Conservation (phyloP, 37 sponge, comb jelly and placozoan species). For the Oopsacas minuta region DNA sequence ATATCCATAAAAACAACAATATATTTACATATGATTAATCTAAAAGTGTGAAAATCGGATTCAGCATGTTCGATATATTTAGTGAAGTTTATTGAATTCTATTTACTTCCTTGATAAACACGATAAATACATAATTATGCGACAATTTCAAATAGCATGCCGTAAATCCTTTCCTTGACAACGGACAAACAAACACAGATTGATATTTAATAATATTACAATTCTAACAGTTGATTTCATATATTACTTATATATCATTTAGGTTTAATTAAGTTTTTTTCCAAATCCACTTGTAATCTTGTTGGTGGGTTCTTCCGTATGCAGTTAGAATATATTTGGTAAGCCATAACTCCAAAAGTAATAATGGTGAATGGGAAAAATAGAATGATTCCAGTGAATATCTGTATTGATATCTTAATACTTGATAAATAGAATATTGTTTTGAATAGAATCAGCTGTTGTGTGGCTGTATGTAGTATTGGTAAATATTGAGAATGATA, state of each 20-base stretch:
- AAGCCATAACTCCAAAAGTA: not conserved
- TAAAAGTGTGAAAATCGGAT: no score
- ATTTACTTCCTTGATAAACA: no score
- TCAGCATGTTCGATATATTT: no score
- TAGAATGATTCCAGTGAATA: not conserved
- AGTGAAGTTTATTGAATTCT: no score
- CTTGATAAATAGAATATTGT: not conserved
- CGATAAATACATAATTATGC: no score
- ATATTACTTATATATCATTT: not conserved
- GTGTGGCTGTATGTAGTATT: not conserved
- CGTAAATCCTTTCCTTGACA: no score
- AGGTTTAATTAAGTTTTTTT: not conserved
- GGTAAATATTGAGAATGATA: not conserved
- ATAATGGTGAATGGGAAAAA: not conserved
- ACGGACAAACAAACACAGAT: no score
- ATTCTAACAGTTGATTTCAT: no score
- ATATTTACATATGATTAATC: no score
- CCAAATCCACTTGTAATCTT: not conserved
- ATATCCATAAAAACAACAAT: no score
- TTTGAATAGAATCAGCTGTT: not conserved
- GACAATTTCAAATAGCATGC: no score
- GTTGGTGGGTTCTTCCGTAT: not conserved
- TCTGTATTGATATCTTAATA: not conserved
- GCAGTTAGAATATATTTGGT: not conserved
- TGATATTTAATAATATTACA: no score